Conservation (phyloP, 1,140 invertebrate genomes). For the Archivesica marissinica region DNA sequence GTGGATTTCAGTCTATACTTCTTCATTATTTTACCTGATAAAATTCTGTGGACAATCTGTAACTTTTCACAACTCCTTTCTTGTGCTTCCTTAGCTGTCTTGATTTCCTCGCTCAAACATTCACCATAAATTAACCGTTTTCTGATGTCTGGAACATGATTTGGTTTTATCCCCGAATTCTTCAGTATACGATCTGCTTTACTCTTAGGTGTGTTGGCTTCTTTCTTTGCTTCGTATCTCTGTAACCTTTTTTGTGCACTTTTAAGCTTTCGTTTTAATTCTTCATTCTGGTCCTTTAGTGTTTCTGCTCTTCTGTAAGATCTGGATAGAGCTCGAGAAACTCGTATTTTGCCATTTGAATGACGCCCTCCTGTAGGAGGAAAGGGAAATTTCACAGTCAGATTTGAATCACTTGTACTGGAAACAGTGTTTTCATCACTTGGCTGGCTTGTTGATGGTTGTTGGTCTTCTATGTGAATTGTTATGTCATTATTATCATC, state of each 20-base stretch:
- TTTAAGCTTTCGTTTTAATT: conserved; percentile 42
- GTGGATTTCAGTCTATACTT: conserved; percentile 35
- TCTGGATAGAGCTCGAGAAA: conserved; percentile 16
- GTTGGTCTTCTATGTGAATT: too few species aligned
- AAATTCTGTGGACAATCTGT: neutral
- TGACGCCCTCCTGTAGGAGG: too few species aligned
- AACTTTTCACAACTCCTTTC: neutral
- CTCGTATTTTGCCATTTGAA: neutral
- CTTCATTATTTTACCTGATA: conserved; percentile 22
- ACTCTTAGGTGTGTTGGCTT: conserved; percentile 1
- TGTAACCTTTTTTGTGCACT: conserved; percentile 1
- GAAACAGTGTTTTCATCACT: too few species aligned
- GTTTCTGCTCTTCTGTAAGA: neutral
- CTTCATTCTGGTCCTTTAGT: conserved; percentile 31
- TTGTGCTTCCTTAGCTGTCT: conserved; percentile 15
- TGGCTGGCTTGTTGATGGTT: too few species aligned
- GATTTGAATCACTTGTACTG: too few species aligned
- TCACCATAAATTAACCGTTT: conserved; percentile 26
- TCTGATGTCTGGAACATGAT: neutral
- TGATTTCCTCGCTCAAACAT: conserved; percentile 32
- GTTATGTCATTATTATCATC: too few species aligned
- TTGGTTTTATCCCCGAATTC: neutral
- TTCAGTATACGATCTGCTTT: conserved; percentile 23
- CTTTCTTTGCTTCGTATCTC: neutral
- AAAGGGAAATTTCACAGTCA: too few species aligned